These are phyloP conservation scores for Virgularia gustaviana DNA, from an alignment of 92 coral and sea anemone species.

Conservation along the genomic window DNA sequence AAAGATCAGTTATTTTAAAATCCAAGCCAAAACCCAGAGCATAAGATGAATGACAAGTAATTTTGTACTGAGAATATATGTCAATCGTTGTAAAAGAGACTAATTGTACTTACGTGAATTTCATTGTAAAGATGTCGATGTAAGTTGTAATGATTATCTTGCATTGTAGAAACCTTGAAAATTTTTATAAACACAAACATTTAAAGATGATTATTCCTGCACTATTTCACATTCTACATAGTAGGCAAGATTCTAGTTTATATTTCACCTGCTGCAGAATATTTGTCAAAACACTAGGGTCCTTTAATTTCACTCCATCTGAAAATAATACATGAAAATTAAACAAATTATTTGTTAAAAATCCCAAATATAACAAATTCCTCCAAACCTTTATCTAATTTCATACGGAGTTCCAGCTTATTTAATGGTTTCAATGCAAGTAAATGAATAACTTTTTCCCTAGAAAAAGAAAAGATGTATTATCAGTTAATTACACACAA, in stretches of 20 bases:
- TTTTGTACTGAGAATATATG: neutral
- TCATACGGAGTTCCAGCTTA: constrained; percentile 70
- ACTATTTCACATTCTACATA: neutral
- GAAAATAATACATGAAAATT: neutral
- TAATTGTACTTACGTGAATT: constrained; percentile 96
- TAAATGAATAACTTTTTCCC: constrained; percentile 91
- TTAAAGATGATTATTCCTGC: neutral
- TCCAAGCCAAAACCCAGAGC: neutral
- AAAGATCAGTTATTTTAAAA: neutral
- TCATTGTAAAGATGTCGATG: constrained; percentile 79
- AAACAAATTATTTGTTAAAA: neutral
- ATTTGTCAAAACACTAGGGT: constrained; percentile 74
- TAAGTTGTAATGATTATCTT: constrained; percentile 81
- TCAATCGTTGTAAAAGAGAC: no score
- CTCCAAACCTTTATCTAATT: constrained; percentile 69
- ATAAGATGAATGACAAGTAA: neutral
- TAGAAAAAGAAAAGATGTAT: constrained; percentile 22
- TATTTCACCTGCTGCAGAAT: constrained; percentile 89
- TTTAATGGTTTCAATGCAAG: constrained; percentile 88
- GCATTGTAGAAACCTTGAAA: constrained; percentile 79
- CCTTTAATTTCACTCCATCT: constrained; percentile 86
- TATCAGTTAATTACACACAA: neutral
- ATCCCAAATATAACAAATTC: neutral
- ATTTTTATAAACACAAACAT: no score
- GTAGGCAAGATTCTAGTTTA: no score